phyloP scores from a whole-genome alignment of 2,888 invertebrate genomes.

The Acronicta leporina region DNA sequence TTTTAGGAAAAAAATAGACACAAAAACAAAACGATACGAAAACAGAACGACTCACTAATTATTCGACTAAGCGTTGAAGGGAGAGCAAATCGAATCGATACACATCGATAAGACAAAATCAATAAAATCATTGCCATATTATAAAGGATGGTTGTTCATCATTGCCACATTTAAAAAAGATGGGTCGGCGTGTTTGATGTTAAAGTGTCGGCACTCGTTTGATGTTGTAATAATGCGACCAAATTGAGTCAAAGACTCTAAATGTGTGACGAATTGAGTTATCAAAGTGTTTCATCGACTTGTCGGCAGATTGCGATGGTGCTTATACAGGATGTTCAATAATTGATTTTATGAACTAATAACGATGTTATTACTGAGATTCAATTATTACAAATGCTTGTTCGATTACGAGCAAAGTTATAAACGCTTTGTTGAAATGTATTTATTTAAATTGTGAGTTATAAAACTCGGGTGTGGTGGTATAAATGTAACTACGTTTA shows the following conservation, averaged over 20 bases:
- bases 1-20: constrained; percentile 55
- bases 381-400: constrained; percentile 14
- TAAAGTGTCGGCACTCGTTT: constrained; percentile 80
- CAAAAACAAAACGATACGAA: constrained; percentile 71
- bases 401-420: constrained; percentile 9
- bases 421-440: constrained; percentile 1
- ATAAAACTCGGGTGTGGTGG: neutral
- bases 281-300: constrained; percentile 84
- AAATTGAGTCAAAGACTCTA: constrained; percentile 87
- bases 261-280: constrained; percentile 87
- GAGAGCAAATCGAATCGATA: constrained; percentile 80
- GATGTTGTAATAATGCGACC: constrained; percentile 85
- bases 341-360: constrained; percentile 41
- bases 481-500: neutral
- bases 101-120: constrained; percentile 84
- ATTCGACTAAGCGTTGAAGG: constrained; percentile 76
- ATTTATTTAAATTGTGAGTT: constrained; percentile 1
- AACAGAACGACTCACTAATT: constrained; percentile 80
- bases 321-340: constrained; percentile 55
- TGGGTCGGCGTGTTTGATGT: constrained; percentile 78
- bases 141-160: constrained; percentile 47
- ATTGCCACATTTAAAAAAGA: constrained; percentile 53
- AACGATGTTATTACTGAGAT: constrained; percentile 25
- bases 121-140: constrained; percentile 81
- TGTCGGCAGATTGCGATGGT: constrained; percentile 66